Percentiles rank a stretch among this genome's conserved stretches.
These are phyloP conservation scores for Crotalus tigris DNA, from an alignment of 2,113 vertebrate species.

Conservation along the genomic window DNA sequence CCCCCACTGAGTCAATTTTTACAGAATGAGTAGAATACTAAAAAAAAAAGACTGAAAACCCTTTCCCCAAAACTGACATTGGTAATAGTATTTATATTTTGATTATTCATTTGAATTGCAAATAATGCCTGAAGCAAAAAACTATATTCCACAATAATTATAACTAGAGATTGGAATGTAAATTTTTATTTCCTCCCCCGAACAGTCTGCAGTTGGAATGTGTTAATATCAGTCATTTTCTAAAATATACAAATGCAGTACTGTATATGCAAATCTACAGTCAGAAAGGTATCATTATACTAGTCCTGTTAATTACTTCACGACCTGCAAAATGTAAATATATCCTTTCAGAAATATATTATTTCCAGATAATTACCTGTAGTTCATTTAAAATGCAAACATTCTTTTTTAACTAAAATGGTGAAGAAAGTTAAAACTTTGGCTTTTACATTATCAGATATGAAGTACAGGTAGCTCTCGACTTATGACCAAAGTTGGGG, in stretches of 20 bases:
- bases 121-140: background rate
- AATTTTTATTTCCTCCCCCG: background rate
- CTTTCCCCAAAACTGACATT: background rate
- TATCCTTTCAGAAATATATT: background rate
- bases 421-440: background rate
- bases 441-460: background rate
- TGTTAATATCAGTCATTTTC: background rate
- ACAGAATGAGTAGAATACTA: background rate
- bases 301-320: background rate
- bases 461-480: background rate
- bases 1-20: background rate
- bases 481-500: background rate
- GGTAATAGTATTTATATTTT: background rate
- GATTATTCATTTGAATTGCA: background rate
- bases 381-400: background rate
- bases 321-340: background rate
- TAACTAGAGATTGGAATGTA: background rate
- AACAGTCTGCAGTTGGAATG: background rate
- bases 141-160: background rate
- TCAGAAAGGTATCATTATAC: background rate
- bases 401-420: background rate
- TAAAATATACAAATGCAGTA: background rate
- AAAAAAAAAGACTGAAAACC: background rate
- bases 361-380: background rate
- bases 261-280: background rate